Percentiles rank a stretch among this genome's conserved stretches.
These are phyloP conservation scores for Aulostomus chinensis DNA, from an alignment of 2,797 vertebrate genomes.

Conservation along the genomic window DNA sequence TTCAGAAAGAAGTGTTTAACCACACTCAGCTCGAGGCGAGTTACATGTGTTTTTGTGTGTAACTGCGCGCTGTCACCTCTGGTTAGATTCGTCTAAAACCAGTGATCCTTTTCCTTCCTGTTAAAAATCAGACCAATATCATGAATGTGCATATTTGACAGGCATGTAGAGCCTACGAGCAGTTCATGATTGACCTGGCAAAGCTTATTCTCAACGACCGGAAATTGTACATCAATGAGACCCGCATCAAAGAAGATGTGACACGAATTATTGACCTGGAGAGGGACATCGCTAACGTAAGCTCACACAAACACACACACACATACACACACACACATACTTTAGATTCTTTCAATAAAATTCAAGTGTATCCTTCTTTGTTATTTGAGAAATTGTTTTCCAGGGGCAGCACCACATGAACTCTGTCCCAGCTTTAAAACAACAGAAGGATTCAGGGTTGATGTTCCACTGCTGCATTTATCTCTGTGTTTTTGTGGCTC, in stretches of 20 bases:
- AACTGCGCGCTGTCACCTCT: neutral
- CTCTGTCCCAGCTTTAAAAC: conserved; percentile 5
- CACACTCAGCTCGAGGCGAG: conserved; percentile 5
- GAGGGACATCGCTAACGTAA: conserved; percentile 94
- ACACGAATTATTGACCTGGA: conserved; percentile 87
- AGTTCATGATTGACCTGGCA: conserved; percentile 91
- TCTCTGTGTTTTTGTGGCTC: conserved; percentile 15
- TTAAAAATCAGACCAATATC: conserved; percentile 1
- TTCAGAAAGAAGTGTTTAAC: conserved; percentile 22
- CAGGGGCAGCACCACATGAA: neutral
- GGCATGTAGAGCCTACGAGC: conserved; percentile 89
- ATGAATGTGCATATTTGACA: conserved; percentile 59
- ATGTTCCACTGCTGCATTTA: conserved; percentile 8
- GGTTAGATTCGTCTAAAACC: neutral
- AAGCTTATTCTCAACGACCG: conserved; percentile 87
- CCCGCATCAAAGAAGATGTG: conserved; percentile 80
- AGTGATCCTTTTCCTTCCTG: conserved; percentile 2
- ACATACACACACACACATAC: no score
- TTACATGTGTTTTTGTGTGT: conserved; percentile 1
- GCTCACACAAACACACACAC: no score
- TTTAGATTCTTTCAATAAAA: no score
- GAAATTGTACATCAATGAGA: conserved; percentile 73
- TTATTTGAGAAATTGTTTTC: conserved; percentile 14
- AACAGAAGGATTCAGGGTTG: conserved; percentile 10
- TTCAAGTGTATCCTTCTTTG: no score